Conservation (phyloP, 2,113 vertebrate genomes). For the Mellivora capensis region DNA sequence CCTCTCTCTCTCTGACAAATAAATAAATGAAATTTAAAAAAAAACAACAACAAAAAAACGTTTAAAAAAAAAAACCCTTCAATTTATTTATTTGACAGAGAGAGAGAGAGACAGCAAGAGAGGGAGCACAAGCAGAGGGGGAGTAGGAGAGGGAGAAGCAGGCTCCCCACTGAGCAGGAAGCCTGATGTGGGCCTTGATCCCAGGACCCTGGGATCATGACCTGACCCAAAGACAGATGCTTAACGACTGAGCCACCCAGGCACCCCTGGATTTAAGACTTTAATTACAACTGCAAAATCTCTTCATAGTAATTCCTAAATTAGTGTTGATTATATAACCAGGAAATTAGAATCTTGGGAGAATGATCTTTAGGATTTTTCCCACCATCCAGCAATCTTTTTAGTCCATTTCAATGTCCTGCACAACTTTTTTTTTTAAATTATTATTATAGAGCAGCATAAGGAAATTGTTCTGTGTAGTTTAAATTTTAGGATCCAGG, state of each 20-base stretch:
- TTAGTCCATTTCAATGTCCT: background rate
- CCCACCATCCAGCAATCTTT: background rate
- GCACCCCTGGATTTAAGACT: background rate
- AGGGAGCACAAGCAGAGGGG: background rate
- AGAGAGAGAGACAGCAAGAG: background rate
- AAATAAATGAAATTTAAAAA: no score
- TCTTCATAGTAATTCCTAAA: background rate
- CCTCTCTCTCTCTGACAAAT: no score
- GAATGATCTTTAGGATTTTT: background rate
- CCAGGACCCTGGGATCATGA: background rate
- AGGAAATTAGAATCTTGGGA: background rate
- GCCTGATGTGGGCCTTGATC: background rate
- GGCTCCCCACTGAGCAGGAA: background rate
- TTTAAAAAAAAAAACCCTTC: accelerated
- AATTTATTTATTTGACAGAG: background rate
- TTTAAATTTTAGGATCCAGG: background rate
- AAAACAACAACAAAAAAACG: no score
- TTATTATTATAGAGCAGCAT: background rate
- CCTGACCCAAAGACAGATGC: background rate
- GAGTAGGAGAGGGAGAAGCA: background rate
- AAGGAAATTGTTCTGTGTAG: background rate
- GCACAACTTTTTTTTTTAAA: background rate
- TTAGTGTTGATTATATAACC: background rate
- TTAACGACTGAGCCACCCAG: background rate
- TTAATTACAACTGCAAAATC: background rate